Conservation (phyloP, 1,140 invertebrate genomes). For the Aphelenchoides fujianensis region DNA sequence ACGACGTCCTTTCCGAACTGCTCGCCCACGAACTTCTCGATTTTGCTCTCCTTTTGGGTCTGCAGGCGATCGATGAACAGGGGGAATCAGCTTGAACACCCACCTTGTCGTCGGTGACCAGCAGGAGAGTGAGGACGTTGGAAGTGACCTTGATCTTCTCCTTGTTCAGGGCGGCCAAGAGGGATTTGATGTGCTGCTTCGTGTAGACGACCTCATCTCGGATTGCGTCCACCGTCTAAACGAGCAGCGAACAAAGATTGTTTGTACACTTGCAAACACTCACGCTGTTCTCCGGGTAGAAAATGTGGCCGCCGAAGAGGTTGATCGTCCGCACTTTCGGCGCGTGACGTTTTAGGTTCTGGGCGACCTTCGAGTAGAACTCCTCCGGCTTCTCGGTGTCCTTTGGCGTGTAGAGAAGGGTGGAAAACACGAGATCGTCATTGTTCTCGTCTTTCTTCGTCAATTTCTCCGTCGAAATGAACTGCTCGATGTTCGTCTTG, state of each 20-base stretch:
- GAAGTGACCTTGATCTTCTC: neutral
- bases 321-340: neutral
- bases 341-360: neutral
- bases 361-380: neutral
- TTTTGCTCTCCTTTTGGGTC: constrained; percentile 10
- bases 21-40: neutral
- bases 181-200: neutral
- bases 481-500: constrained; percentile 7
- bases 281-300: constrained; percentile 1
- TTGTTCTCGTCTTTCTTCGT: neutral
- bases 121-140: neutral
- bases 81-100: no score
- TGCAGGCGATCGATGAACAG: no score
- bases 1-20: neutral
- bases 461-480: constrained; percentile 1
- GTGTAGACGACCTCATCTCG: neutral
- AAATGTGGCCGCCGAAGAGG: neutral
- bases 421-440: neutral
- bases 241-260: no score
- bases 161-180: neutral
- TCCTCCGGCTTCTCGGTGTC: neutral
- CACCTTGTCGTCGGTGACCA: constrained; percentile 4
- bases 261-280: neutral
- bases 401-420: neutral
- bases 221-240: neutral